Evolutionary conservation across 2,113 vertebrate species (phyloP).

Genomic region (Macquaria ambigua): DNA sequence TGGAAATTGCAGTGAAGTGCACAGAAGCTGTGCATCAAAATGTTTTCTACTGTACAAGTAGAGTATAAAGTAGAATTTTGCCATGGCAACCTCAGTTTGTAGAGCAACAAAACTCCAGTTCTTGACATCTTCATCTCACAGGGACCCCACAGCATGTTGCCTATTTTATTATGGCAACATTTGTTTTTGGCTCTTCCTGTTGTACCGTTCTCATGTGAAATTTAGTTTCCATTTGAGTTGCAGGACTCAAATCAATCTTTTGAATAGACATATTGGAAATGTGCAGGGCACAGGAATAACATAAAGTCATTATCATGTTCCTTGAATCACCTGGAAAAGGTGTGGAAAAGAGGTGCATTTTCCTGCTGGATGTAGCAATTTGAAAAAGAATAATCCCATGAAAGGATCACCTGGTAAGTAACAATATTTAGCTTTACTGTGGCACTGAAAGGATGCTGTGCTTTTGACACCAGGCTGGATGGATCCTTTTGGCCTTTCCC

Average conservation of each 20-base stretch:
- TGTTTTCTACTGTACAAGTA: not conserved
- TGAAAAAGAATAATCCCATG: not conserved
- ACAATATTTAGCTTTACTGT: not conserved
- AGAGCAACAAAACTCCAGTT: not conserved
- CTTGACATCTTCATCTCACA: not conserved
- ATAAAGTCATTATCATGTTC: not conserved
- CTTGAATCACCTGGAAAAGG: not conserved
- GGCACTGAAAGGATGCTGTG: not conserved
- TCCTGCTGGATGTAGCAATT: not conserved
- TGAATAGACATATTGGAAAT: too few species aligned
- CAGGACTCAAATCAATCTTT: too few species aligned
- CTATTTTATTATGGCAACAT: not conserved
- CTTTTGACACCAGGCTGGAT: not conserved
- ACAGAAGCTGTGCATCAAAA: not conserved
- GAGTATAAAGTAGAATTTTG: not conserved
- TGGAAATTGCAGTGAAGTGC: not conserved
- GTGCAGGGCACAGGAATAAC: too few species aligned
- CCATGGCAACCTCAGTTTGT: constrained; percentile 14
- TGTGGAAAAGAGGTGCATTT: not conserved
- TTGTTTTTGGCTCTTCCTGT: not conserved
- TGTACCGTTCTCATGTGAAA: not conserved
- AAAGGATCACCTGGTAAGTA: not conserved
- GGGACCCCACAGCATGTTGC: not conserved
- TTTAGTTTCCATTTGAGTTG: not conserved
- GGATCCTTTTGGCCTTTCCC: not conserved